phyloP scores from a whole-genome alignment of 2,113 vertebrate genomes.

The Cepphus grylle region DNA sequence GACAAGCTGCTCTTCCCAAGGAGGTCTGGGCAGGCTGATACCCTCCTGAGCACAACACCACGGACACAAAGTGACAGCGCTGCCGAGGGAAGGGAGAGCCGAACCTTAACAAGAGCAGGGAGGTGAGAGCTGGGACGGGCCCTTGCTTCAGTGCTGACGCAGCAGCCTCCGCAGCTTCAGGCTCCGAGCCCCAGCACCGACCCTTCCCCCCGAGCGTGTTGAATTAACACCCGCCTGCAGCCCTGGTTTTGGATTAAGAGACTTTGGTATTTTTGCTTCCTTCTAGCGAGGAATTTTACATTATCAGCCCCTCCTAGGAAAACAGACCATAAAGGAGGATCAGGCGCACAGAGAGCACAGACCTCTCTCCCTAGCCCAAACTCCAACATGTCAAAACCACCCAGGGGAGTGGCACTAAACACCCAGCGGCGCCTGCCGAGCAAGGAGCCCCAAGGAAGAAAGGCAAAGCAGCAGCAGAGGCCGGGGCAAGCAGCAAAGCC shows the following conservation, averaged over 20 bases:
- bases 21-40: not conserved
- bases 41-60: not conserved
- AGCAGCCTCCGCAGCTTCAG: fast-evolving
- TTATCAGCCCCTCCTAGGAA: not conserved
- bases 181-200: not conserved
- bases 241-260: not conserved
- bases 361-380: not conserved
- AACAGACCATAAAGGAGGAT: not conserved
- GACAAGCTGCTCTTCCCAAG: not conserved
- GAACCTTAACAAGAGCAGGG: not conserved
- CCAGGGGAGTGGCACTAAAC: not conserved
- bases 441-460: not conserved
- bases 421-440: not conserved
- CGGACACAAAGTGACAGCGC: fast-evolving
- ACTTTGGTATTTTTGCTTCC: not conserved
- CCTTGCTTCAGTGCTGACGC: not conserved
- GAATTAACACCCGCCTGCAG: not conserved
- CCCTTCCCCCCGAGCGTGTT: fast-evolving
- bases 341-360: not conserved
- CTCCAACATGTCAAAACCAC: fast-evolving
- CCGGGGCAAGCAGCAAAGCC: not conserved
- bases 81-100: not conserved
- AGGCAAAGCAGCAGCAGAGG: not conserved
- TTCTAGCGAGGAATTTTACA: not conserved
- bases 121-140: not conserved